Percentiles rank a stretch among this genome's conserved stretches.
Conservation (phyloP, 2,113 vertebrate species). For the Budorcas taxicolor region DNA sequence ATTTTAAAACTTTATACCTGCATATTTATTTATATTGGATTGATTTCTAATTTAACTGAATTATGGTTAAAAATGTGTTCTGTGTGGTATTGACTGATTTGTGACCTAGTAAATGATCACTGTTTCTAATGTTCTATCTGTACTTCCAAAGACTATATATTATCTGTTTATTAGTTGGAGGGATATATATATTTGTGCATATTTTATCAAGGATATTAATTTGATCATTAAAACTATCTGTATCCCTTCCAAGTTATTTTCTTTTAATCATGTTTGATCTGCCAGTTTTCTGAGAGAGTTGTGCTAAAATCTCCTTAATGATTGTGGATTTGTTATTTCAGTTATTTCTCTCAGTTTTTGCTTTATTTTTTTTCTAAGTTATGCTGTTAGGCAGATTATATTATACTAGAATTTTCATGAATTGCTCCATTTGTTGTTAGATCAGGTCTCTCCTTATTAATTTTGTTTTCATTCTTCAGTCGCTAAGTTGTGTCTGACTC, state of each 20-base stretch:
- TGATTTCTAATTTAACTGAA: neutral
- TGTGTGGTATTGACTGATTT: neutral
- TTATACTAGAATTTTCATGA: neutral
- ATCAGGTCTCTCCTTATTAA: neutral
- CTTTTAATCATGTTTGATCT: neutral
- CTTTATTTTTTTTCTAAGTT: neutral
- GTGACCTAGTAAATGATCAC: neutral
- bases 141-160: neutral
- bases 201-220: neutral
- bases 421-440: neutral
- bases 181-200: neutral
- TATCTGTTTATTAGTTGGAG: neutral
- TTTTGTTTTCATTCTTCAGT: neutral
- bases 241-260: neutral
- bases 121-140: neutral
- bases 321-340: neutral
- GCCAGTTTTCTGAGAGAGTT: neutral
- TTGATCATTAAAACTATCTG: neutral
- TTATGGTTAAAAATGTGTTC: neutral
- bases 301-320: neutral
- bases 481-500: neutral
- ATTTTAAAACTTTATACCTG: neutral
- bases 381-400: neutral
- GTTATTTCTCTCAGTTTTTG: neutral
- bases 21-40: neutral